Base-by-base conservation (phyloP, 2,113 vertebrate species). In the Puntigrus tetrazona region DNA sequence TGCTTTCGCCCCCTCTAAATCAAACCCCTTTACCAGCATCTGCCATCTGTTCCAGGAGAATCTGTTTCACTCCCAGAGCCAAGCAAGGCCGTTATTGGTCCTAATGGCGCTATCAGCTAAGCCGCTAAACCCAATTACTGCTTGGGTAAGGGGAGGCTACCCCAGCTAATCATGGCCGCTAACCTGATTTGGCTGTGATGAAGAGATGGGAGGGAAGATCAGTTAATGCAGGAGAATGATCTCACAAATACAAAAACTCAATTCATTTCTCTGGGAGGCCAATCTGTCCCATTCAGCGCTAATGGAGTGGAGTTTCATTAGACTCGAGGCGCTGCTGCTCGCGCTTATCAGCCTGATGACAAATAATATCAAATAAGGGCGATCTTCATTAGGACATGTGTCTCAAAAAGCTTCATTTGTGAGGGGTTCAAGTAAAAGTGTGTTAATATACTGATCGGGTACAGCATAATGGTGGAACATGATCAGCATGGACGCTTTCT, bases 251-350 rank as follows among this genome's bases (percentile, higher is more conserved):
- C 94, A 16, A 95, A 95, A 95, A 95, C 94, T 95, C 95, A 95
- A 95, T 95, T 95, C 95, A 95, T 95, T 95, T 95, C 93, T 95
- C 92, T 84, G 86, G 93, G 94, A 95, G 94, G 95, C 94, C 92
- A 94, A 95, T 95, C 94, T 95, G 94, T 95, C 94, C 93, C 92
- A 94, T 94, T 94, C 93, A 94, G 92, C 85, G 25, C 92, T 95
- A 95, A 95, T 95, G 94, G 94, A 95, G 94, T 95, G 95, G 93
- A 94, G 94, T 94, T 95, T 95, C 94, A 95, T 95, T 95, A 95
- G 94, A 89, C 93, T 92, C 90, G 86, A 70, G 93, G 93, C 92
- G 90, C n/a, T 90, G 78, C 83, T 89, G 92, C 89, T 89, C 92
- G 90, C 92, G 88, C 92, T 94, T 93, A 94, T 94, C 94, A 91